Percentiles rank a stretch among this genome's conserved stretches.
These are phyloP conservation scores for Pollenia amentaria DNA, from an alignment of 2,888 invertebrate genomes.

Conservation along the genomic window DNA sequence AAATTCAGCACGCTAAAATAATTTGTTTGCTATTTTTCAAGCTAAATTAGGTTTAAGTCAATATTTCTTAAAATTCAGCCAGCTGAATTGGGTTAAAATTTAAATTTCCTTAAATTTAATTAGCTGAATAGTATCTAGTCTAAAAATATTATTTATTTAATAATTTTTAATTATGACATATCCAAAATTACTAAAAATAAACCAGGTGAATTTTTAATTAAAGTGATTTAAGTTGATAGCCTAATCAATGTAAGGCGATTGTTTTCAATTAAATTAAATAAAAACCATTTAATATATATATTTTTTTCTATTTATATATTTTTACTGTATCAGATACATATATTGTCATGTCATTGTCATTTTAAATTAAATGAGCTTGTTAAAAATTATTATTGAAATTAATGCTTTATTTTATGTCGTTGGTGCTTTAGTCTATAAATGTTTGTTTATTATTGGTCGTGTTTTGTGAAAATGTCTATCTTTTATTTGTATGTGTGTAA, in stretches of 20 bases:
- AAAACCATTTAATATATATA: too few relatives aligned
- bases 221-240: too few relatives aligned
- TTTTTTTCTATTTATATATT: too few relatives aligned
- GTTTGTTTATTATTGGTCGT: constrained; percentile 44
- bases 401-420: not conserved
- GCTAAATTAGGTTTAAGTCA: not conserved
- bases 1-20: constrained; percentile 36
- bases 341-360: constrained; percentile 21
- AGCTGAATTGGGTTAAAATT: not conserved
- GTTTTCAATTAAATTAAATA: too few relatives aligned
- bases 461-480: constrained; percentile 7
- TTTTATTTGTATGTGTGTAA: not conserved
- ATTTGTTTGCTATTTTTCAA: not conserved
- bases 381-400: constrained; percentile 25
- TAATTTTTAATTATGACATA: too few relatives aligned
- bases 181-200: too few relatives aligned
- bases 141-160: not conserved
- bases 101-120: not conserved
- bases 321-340: too few relatives aligned
- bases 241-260: too few relatives aligned
- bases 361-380: constrained; percentile 1
- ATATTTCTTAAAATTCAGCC: not conserved
- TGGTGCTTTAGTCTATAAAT: constrained; percentile 24
- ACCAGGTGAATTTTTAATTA: too few relatives aligned
- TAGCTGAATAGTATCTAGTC: not conserved